Conservation (phyloP, 2,797 vertebrate species). For the Kryptopterus vitreolus region DNA sequence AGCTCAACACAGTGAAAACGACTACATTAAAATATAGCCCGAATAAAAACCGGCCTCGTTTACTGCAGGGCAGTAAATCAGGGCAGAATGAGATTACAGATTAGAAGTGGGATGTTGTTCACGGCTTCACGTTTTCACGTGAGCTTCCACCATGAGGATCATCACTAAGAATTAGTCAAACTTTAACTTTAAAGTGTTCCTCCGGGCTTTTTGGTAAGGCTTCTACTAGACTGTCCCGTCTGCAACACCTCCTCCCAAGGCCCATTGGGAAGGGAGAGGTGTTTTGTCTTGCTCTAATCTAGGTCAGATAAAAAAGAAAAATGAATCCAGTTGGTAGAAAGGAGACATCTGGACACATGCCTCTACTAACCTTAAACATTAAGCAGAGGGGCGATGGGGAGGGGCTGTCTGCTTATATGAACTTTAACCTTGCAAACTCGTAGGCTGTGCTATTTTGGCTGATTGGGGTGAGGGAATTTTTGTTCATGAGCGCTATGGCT, state of each 20-base stretch:
- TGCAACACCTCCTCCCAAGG: not conserved
- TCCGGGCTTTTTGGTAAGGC: slow-evolving; percentile 7
- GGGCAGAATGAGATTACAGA: not conserved
- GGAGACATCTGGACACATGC: slow-evolving; percentile 48
- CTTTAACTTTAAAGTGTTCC: not conserved
- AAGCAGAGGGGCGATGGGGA: not conserved
- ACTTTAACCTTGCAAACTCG: slow-evolving; percentile 34
- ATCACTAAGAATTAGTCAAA: not conserved
- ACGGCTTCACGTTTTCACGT: not conserved
- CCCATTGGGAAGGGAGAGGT: not conserved
- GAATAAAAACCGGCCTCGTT: not conserved
- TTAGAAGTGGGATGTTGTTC: not conserved
- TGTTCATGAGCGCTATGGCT: not conserved
- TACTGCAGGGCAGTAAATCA: not conserved
- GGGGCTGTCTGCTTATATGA: slow-evolving; percentile 9
- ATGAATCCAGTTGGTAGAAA: slow-evolving; percentile 41
- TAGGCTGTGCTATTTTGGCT: slow-evolving; percentile 11
- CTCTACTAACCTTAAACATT: slow-evolving; percentile 35
- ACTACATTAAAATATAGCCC: not conserved
- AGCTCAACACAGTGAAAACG: not conserved
- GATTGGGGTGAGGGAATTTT: slow-evolving; percentile 11
- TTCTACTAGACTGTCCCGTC: slow-evolving; percentile 14
- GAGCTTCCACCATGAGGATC: not conserved
- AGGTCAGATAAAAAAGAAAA: slow-evolving; percentile 45
- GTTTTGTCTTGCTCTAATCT: slow-evolving; percentile 32